Evolutionary conservation across 1,140 invertebrate genomes (phyloP), one percentile per base, ranked within the genome.

Genomic region (Philotrypesis tridentata): DNA sequence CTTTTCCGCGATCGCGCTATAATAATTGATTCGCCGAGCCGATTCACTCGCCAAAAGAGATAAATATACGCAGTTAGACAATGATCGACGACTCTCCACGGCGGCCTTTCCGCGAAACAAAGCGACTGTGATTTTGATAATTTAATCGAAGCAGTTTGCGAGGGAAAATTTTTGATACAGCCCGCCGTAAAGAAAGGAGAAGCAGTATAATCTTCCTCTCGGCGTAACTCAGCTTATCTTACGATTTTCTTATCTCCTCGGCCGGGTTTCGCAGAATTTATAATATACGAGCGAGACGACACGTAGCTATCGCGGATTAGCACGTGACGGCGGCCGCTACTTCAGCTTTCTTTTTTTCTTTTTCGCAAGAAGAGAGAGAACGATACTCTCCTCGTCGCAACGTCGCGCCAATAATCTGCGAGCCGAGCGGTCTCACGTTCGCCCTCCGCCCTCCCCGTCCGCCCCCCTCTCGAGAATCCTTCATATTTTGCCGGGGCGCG

Each of bases 221-320:
- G 17, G 48, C 21, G 48, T 5, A 17, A 55, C 21, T 55, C 6
- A 17, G 48, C 48, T 55, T 55, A 55, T 55, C 48, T 55, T 43
- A 33, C 33, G 23, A 3, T 12, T 23, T 2, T 23, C 70, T 72
- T 72, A 60, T 60, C 71, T 33, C 27, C 25, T 37, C 25, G 23
- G 25, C 27, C 43, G 71, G 31, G n/a, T n/a, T 73, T 73, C 43
- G 14, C 25, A 8, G n/a, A 75, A 75, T 63, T 63, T 75, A 75
- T 31, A 75, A 75, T 75, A 63, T 75, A 60, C 73, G 73, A 7
- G 21, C 6, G 48, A 29, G 23, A 21, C 29, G 55, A 75, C 55
- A 75, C 73, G 73, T 63, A 75, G 55, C 31, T 75, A 75, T 75
- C 73, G 55, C n/a, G 73, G 37, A 75, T 75, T 75, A 75, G 55